Percentiles rank a stretch among this genome's conserved stretches.
phyloP scores from a whole-genome alignment of 1,140 invertebrate species.

The Drosophila leontia region DNA sequence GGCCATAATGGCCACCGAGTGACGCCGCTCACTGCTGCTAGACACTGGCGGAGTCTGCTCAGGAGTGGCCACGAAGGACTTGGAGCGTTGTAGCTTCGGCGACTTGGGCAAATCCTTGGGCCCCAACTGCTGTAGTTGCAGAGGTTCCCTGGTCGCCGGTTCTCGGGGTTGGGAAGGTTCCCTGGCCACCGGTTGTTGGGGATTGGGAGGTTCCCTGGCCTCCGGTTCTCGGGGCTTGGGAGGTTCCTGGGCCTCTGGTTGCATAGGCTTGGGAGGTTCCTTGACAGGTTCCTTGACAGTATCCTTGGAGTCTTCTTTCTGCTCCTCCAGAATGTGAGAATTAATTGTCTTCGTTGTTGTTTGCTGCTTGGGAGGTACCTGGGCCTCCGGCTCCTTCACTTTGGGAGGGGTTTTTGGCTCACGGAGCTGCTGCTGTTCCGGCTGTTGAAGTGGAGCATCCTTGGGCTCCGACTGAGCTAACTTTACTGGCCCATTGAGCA shows the following conservation, averaged over 20 bases:
- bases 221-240: background rate
- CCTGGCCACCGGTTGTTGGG: background rate
- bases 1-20: constrained; percentile 73
- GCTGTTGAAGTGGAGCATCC: background rate
- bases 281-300: background rate
- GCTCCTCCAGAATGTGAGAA: background rate
- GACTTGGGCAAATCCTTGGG: background rate
- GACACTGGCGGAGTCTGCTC: constrained; percentile 2
- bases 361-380: background rate
- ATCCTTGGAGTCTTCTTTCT: background rate
- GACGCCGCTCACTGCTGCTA: constrained; percentile 40
- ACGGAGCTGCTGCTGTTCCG: background rate
- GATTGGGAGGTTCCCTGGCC: background rate
- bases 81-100: constrained; percentile 56
- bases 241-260: background rate
- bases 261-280: background rate
- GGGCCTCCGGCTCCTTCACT: background rate
- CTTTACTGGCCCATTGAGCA: background rate
- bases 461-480: background rate
- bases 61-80: constrained; percentile 48
- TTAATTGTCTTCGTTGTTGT: background rate
- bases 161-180: background rate
- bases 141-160: background rate
- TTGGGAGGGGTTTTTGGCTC: background rate
- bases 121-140: background rate